phyloP scores from a whole-genome alignment of 2,113 vertebrate species.

The Erythrocercus mccallii region DNA sequence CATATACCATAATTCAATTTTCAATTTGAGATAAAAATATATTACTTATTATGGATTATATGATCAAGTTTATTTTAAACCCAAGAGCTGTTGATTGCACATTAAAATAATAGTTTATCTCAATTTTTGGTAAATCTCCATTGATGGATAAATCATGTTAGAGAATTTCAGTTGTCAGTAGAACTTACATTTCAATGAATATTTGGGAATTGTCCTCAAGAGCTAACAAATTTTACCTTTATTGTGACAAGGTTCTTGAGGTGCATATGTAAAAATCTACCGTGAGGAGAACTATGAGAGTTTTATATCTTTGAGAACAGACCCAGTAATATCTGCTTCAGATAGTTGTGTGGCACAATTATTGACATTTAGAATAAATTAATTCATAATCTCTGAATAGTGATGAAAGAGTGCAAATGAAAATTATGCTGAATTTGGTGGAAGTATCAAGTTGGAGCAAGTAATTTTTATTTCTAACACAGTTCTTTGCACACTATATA shows the following conservation, averaged over 20 bases:
- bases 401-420: background rate
- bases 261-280: background rate
- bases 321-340: background rate
- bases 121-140: constrained; percentile 9
- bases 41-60: background rate
- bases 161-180: background rate
- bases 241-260: background rate
- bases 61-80: background rate
- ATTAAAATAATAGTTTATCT: constrained; percentile 37
- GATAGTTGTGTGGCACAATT: background rate
- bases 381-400: background rate
- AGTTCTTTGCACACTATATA: background rate
- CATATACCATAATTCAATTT: background rate
- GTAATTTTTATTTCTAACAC: background rate
- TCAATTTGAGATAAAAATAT: background rate
- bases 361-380: background rate
- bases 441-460: background rate
- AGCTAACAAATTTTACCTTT: background rate
- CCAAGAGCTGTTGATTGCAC: background rate
- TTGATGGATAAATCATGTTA: background rate
- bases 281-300: background rate
- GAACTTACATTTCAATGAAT: background rate
- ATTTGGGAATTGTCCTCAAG: background rate
- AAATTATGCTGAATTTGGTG: background rate
- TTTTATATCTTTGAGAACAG: background rate